Evolutionary conservation across 1,140 invertebrate genomes (phyloP), one percentile per base, ranked within the genome.

Genomic region (Telenomus remus): DNA sequence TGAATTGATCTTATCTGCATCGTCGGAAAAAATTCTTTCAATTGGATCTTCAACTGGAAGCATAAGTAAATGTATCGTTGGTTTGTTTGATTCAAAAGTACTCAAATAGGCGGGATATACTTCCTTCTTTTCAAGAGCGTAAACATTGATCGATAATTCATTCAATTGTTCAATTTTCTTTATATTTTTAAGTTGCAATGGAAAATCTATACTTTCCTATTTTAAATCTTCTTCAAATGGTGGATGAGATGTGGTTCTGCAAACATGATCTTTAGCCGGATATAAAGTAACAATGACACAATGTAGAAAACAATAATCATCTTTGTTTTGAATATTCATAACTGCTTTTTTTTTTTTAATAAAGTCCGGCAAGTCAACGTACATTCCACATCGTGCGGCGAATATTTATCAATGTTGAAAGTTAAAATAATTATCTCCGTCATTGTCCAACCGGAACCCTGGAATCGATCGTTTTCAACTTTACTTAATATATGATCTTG

Each of bases 331-430:
- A 1, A 66, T 50, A 37, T 68, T 74, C 5, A 68, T 56, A 2
- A 78, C 65, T 19, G 79, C 72, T 46, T 78, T 61, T 46, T 80
- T 78, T 7, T 51, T 10, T 35, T 56, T n/a, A 9, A 80, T 73
- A 43, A 14, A 34, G 13, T 50, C 11, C 3, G 72, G 65, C 48
- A 76, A 47, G 6, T 57, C 27, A n/a, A 50, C 3, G 42, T 19
- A 70, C 12, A 49, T 7, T n/a, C 72, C 69, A 1, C 10, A 69
- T 43, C 4, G 7, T 76, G 14, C 8, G 79, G 72, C 11, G 16
- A 46, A 51, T 76, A 76, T 51, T 64, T 34, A 42, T 72, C 76
- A 3, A 78, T 76, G 39, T 74, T 76, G 10, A 80, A 27, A 8
- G 34, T 11, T 19, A 78, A 55, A 60, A 78, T 69, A 9, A 70